Evolutionary conservation across 1,140 invertebrate genomes (phyloP).

Genomic region (Anastrepha obliqua): DNA sequence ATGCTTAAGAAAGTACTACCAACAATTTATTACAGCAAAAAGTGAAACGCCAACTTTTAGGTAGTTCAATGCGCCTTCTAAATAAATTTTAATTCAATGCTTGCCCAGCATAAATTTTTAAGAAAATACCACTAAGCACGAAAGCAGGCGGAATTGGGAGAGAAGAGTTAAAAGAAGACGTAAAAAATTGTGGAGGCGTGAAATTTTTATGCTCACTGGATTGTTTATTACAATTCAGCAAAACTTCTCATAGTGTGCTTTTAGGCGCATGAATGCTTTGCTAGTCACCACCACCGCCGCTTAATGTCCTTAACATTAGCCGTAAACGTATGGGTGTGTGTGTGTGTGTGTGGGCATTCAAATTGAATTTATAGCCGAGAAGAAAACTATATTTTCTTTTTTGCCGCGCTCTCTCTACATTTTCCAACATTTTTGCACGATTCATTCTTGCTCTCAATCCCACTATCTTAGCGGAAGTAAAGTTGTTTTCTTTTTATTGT

Average conservation of each 20-base stretch:
- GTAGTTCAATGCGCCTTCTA: background rate
- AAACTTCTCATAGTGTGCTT: conserved; percentile 33
- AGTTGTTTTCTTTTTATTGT: background rate
- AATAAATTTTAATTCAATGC: conserved; percentile 34
- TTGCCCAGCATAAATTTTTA: conserved; percentile 1
- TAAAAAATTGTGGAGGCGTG: conserved; percentile 35
- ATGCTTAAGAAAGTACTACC: background rate
- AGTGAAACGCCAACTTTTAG: background rate
- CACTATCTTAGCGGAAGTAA: background rate
- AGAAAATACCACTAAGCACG: background rate
- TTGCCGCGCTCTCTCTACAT: background rate
- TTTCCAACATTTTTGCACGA: background rate
- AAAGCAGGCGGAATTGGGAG: background rate
- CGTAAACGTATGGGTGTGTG: background rate
- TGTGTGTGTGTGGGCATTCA: background rate
- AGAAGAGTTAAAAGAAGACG: background rate
- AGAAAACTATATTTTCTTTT: background rate
- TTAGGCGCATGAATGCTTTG: background rate
- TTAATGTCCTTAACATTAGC: background rate
- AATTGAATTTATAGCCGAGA: conserved; percentile 19
- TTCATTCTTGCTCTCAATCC: background rate
- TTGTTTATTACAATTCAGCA: conserved; percentile 3
- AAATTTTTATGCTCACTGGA: background rate
- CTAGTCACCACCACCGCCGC: background rate
- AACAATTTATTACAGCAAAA: background rate